phyloP scores from a whole-genome alignment of 2,888 invertebrate species.

The Linyphia triangularis region DNA sequence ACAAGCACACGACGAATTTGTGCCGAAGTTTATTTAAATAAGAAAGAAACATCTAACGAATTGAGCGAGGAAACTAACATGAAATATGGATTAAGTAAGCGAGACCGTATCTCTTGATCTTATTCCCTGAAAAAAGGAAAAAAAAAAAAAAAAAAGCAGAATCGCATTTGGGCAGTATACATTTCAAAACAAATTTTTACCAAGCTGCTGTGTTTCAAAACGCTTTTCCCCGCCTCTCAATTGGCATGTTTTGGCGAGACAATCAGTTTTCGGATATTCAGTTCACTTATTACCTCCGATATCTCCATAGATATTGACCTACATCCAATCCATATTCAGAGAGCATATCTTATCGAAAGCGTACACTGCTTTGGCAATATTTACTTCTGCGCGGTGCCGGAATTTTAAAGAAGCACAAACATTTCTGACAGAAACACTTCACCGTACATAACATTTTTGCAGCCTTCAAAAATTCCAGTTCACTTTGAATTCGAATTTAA shows the following conservation, averaged over 20 bases:
- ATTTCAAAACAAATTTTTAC: neutral
- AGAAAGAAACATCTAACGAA: too few species aligned
- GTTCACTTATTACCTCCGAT: constrained; percentile 1
- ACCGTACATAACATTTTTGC: neutral
- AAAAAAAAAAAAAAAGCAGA: too few species aligned
- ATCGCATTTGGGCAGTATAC: too few species aligned
- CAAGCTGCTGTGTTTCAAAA: neutral
- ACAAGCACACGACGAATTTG: too few species aligned
- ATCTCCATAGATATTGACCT: neutral
- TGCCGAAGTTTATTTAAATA: too few species aligned
- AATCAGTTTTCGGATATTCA: neutral
- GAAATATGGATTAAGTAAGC: too few species aligned
- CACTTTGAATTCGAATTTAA: constrained; percentile 42
- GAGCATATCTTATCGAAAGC: neutral
- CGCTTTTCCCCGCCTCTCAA: too few species aligned
- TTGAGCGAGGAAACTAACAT: too few species aligned
- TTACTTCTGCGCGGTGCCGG: neutral
- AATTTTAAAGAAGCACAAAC: constrained; percentile 11
- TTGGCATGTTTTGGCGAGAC: neutral
- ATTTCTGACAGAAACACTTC: neutral
- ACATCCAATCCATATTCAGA: constrained; percentile 14
- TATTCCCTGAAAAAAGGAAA: too few species aligned
- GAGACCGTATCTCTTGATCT: neutral
- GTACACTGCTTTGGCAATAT: neutral
- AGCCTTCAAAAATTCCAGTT: neutral